Conservation (phyloP, 1,140 invertebrate genomes). For the Portunus trituberculatus region DNA sequence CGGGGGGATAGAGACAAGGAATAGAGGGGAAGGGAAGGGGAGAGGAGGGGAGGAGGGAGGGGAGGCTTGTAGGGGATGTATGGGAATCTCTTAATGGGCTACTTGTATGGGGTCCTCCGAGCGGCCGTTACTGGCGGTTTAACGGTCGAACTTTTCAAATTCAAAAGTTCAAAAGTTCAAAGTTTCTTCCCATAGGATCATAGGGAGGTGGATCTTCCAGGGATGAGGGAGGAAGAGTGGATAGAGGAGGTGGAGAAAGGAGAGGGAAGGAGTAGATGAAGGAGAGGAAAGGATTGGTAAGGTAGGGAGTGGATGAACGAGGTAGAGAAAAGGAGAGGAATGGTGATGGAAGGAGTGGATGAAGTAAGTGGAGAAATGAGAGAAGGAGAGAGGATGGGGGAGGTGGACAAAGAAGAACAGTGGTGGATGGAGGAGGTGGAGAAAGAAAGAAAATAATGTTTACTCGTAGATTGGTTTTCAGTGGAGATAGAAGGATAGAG, state of each 20-base stretch:
- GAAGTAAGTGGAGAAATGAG: no score
- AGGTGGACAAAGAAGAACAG: no score
- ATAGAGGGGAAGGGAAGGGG: background rate
- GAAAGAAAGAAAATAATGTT: no score
- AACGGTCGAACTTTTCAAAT: conserved; percentile 22
- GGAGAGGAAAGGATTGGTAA: no score
- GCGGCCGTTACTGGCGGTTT: conserved; percentile 16
- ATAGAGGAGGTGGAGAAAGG: background rate
- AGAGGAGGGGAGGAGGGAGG: background rate
- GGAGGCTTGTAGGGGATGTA: background rate
- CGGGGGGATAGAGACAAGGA: background rate
- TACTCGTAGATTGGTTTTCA: no score
- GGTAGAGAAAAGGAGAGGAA: background rate
- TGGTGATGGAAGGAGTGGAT: background rate
- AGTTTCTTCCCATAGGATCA: background rate
- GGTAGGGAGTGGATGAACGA: no score
- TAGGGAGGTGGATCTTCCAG: background rate
- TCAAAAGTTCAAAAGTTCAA: conserved; percentile 21
- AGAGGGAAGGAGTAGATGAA: background rate
- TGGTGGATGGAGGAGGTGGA: no score
- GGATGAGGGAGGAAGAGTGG: background rate
- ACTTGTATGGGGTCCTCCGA: background rate
- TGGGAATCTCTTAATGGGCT: background rate
- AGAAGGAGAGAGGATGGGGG: no score
- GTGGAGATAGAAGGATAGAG: no score